These are phyloP conservation scores for rabbit (Oryctolagus cuniculus) DNA, from an alignment of 2,113 vertebrate species.

Conservation along the genomic window DNA sequence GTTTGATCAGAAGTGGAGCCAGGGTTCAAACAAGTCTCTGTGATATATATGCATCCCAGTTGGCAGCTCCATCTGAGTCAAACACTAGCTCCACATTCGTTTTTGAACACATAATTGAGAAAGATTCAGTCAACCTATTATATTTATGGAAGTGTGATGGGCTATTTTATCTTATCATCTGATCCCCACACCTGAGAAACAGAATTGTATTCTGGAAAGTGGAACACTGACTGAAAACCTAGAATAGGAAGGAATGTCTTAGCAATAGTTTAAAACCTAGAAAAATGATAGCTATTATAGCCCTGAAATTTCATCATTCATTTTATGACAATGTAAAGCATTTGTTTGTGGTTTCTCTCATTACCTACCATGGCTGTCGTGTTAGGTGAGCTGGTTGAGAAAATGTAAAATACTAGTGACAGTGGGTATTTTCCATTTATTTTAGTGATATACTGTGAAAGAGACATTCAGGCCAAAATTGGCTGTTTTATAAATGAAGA, in stretches of 20 bases:
- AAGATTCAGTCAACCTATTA: background rate
- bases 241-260: background rate
- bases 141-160: background rate
- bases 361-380: background rate
- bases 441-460: background rate
- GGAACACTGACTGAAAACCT: background rate
- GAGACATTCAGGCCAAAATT: background rate
- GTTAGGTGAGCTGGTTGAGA: background rate
- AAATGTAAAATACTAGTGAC: background rate
- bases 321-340: background rate
- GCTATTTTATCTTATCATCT: background rate
- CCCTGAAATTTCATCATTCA: background rate
- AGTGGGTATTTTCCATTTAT: background rate
- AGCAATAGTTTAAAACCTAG: slow-evolving; percentile 16
- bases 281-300: background rate
- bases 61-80: too few relatives aligned
- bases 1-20: too few relatives aligned
- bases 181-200: background rate
- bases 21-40: too few relatives aligned
- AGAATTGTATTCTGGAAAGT: background rate
- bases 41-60: too few relatives aligned
- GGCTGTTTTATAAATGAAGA: background rate
- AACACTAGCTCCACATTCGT: background rate
- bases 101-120: background rate
- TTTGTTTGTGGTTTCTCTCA: background rate